Evolutionary conservation across 2,888 invertebrate genomes (phyloP), one percentile per base, ranked within the genome.

Genomic region (Plemyria rubiginata): DNA sequence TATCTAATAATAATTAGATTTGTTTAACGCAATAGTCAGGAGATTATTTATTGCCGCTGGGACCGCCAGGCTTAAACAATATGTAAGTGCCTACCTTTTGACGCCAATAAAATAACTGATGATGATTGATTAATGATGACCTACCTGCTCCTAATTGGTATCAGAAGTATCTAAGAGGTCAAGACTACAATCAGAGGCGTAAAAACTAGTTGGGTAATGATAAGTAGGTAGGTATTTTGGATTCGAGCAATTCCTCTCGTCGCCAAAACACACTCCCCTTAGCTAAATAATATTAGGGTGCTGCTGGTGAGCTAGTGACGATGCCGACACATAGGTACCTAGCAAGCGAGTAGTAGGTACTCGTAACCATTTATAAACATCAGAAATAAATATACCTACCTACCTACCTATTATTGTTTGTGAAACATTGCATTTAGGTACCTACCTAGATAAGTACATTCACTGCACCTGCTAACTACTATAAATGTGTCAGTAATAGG

Each of bases 31-130:
- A 75, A n/a, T n/a, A n/a, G 74, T 73, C 72, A 72, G 61, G 65
- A 15, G 50, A 36, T 36, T 53, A 53, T 53, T 32, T 32, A 32
- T 5, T 32, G 7, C n/a, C n/a, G n/a, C n/a, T n/a, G n/a, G n/a
- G n/a, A n/a, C n/a, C n/a, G n/a, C n/a, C n/a, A n/a, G n/a, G n/a
- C n/a, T n/a, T n/a, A n/a, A n/a, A n/a, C n/a, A n/a, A n/a, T n/a
- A n/a, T n/a, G n/a, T n/a, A n/a, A n/a, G n/a, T n/a, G n/a, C n/a
- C n/a, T n/a, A n/a, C n/a, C n/a, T n/a, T n/a, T n/a, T n/a, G n/a
- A n/a, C n/a, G n/a, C n/a, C n/a, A 63, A 75, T 79, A 78, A 79
- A 76, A 79, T 40, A 59, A 54, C 16, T 32, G 36, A 38, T 38
- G 36, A 38, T 28, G 48, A 6, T n/a, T 28, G 6, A 11, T 29